Base-by-base conservation (phyloP, 2,888 invertebrate species). In the Elgonia sp. region DNA sequence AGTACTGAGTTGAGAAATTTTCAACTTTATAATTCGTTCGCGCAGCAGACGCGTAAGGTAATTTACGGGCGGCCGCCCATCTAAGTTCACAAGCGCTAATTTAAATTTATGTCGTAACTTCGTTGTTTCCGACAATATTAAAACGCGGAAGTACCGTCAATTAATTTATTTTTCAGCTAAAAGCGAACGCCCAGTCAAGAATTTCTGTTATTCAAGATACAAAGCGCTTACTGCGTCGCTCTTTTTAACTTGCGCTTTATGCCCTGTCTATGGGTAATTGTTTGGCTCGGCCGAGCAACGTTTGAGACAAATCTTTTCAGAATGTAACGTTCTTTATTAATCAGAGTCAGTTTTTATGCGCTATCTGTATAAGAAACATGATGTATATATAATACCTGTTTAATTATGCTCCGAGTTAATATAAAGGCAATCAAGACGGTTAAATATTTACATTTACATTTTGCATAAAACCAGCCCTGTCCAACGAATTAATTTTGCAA, bases 11-110 rank as follows among this genome's bases (percentile, higher is more conserved):
- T 93, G 91, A 91, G 91, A 92, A 93, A 92, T 92, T 92, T 93
- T 92, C 91, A 94, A 94, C 94, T 94, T 94, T 91, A 93, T 94
- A 94, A 94, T 93, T 94, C 92, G 92, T 93, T 93, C 92, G 92
- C 91, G 91, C 90, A 89, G 90, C 87, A 90, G 87, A 90, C 89
- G 90, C 84, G 84, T 77, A 88, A 85, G 91, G 91, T 92, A 92
- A 92, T 93, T 93, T 93, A 92, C 90, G 91, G 88, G 89, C 90
- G 88, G 90, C 90, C 91, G 90, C 90, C 77, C 69, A 90, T 91
- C 91, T 89, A 92, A 93, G 91, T 93, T 92, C 89, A 69, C 88
- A 87, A n/a, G 90, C 89, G 90, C 91, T 93, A 92, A 93, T 93
- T 91, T 91, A 90, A 92, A 93, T 93, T 93, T 93, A 92, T 92